These are phyloP conservation scores for Triplophysa tibetana DNA, from an alignment of 2,113 vertebrate genomes.

Conservation along the genomic window DNA sequence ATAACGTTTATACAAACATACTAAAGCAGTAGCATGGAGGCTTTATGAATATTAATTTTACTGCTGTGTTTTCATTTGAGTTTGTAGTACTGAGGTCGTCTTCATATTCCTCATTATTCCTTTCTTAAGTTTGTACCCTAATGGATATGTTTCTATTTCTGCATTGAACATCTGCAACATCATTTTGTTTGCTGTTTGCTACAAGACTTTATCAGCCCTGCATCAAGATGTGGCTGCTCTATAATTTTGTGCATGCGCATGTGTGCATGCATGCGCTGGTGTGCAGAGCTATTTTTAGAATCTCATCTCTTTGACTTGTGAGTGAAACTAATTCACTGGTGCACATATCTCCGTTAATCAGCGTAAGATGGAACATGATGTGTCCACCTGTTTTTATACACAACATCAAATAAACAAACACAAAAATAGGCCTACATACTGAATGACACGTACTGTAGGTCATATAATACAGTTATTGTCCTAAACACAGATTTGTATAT, in stretches of 20 bases:
- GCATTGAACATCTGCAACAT: background rate
- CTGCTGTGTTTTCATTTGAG: constrained; percentile 27
- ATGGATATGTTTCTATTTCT: background rate
- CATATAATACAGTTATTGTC: background rate
- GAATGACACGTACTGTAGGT: no score
- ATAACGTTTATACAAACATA: no score
- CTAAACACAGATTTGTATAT: no score
- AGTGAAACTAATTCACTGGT: constrained; percentile 49
- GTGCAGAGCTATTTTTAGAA: constrained; percentile 56
- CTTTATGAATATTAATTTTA: constrained; percentile 13
- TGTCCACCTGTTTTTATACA: constrained; percentile 3
- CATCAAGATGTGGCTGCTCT: background rate
- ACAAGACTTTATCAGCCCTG: background rate
- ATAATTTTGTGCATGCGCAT: background rate
- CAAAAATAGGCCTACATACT: constrained; percentile 18
- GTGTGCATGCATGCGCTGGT: background rate
- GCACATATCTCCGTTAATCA: constrained; percentile 61
- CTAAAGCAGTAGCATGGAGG: background rate
- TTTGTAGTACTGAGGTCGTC: no score
- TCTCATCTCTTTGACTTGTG: constrained; percentile 44
- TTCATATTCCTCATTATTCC: background rate
- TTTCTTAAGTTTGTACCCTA: constrained; percentile 9
- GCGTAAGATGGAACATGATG: constrained; percentile 22
- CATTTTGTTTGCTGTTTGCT: background rate
- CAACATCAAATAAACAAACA: constrained; percentile 6